Conservation (phyloP, 2,888 invertebrate genomes). For the Laothoe populi region DNA sequence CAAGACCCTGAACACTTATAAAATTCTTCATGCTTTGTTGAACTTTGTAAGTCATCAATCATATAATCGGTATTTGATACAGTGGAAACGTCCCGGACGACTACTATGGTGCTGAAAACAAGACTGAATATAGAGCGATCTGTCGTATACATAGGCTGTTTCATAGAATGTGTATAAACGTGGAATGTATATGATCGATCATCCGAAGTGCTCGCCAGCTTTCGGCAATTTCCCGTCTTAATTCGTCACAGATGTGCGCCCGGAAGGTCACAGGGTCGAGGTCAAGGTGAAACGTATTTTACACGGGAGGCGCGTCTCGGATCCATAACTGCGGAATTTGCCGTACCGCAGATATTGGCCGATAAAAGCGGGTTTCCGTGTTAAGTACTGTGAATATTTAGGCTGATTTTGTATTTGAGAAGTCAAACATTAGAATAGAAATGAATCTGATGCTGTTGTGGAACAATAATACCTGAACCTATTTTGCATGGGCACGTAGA, state of each 20-base stretch:
- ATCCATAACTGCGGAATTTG: slow-evolving; percentile 2
- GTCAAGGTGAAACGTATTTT: slow-evolving; percentile 19
- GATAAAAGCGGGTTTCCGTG: slow-evolving; percentile 6
- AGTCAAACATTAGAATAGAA: background rate
- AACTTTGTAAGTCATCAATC: too few species aligned
- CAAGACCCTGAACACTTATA: too few species aligned
- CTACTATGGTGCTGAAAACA: background rate
- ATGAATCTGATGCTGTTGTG: background rate
- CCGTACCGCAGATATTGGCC: background rate
- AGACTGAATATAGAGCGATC: background rate
- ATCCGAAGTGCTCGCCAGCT: background rate
- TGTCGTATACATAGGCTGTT: too few species aligned
- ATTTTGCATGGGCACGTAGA: too few species aligned
- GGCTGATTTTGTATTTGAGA: background rate
- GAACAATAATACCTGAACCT: too few species aligned
- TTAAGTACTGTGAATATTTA: background rate
- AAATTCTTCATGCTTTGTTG: too few species aligned
- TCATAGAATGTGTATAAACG: too few species aligned
- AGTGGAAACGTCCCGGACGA: too few species aligned
- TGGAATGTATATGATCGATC: slow-evolving; percentile 8
- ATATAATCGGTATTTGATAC: too few species aligned
- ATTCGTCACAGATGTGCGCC: slow-evolving; percentile 7
- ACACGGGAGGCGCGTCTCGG: background rate
- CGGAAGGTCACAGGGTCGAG: slow-evolving; percentile 11
- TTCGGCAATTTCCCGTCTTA: background rate